These are phyloP conservation scores for Eidolon dupreanum DNA, from an alignment of 2,797 vertebrate species.

Conservation along the genomic window DNA sequence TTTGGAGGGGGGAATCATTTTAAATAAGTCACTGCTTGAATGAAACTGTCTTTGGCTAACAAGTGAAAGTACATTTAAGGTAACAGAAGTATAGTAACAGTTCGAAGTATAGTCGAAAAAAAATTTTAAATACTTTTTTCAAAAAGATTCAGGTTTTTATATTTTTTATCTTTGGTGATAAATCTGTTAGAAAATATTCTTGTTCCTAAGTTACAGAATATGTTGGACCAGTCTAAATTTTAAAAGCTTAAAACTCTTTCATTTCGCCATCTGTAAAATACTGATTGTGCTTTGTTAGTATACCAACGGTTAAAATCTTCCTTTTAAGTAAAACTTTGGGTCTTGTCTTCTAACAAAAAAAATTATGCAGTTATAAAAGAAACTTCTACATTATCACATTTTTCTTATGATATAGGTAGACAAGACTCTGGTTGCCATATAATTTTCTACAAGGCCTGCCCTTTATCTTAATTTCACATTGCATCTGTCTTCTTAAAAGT, in stretches of 20 bases:
- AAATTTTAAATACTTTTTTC: neutral
- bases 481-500: neutral
- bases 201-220: neutral
- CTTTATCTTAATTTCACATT: neutral
- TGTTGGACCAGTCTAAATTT: neutral
- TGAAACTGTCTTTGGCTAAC: neutral
- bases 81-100: neutral
- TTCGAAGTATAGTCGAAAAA: neutral
- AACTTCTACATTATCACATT: neutral
- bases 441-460: neutral
- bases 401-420: neutral
- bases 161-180: neutral
- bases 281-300: neutral
- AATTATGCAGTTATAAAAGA: neutral
- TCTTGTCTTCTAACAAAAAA: neutral
- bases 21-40: neutral
- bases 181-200: conserved; percentile 15
- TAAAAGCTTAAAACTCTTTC: neutral
- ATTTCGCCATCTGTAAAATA: conserved; percentile 16
- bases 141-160: conserved; percentile 20
- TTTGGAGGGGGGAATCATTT: neutral
- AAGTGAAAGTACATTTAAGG: neutral
- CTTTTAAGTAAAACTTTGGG: neutral
- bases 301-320: neutral
- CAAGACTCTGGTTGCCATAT: neutral